Evolutionary conservation across 1,140 invertebrate species (phyloP).

Genomic region (Chironomus striatipennis): DNA sequence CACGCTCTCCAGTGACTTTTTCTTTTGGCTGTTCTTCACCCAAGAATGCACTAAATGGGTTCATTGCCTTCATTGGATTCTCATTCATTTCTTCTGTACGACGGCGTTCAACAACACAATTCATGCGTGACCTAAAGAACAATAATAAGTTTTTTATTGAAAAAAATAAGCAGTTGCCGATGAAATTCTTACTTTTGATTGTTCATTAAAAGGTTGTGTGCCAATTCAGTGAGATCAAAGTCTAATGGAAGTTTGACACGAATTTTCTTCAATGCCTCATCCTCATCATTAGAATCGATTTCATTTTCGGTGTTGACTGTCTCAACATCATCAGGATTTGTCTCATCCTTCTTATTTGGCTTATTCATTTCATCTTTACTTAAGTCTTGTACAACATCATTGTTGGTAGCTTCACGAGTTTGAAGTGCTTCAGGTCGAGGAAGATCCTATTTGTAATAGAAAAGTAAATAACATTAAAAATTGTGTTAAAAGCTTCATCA

Average conservation of each 20-base stretch:
- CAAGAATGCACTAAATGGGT: constrained; percentile 58
- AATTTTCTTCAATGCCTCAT: constrained; percentile 51
- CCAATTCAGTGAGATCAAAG: constrained; percentile 69
- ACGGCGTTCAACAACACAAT: constrained; percentile 78
- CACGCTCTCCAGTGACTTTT: constrained; percentile 68
- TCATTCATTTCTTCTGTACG: constrained; percentile 72
- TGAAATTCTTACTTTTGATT: constrained; percentile 52
- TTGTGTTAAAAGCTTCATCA: background rate
- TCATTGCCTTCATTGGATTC: constrained; percentile 55
- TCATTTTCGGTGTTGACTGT: constrained; percentile 31
- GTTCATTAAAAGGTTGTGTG: constrained; percentile 63
- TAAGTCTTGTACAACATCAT: constrained; percentile 16
- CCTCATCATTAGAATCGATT: constrained; percentile 33
- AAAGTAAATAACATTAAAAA: background rate
- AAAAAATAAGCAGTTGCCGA: background rate
- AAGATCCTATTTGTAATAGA: background rate
- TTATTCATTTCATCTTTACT: constrained; percentile 22
- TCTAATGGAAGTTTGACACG: constrained; percentile 68
- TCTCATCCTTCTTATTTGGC: constrained; percentile 31
- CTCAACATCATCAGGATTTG: constrained; percentile 28
- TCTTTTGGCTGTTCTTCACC: constrained; percentile 62
- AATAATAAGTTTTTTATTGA: background rate
- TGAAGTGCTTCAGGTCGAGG: constrained; percentile 10
- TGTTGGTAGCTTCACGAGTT: background rate
- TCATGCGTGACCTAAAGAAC: constrained; percentile 57